Base-by-base conservation (phyloP, 2,113 vertebrate genomes). In the Passer montanus region DNA sequence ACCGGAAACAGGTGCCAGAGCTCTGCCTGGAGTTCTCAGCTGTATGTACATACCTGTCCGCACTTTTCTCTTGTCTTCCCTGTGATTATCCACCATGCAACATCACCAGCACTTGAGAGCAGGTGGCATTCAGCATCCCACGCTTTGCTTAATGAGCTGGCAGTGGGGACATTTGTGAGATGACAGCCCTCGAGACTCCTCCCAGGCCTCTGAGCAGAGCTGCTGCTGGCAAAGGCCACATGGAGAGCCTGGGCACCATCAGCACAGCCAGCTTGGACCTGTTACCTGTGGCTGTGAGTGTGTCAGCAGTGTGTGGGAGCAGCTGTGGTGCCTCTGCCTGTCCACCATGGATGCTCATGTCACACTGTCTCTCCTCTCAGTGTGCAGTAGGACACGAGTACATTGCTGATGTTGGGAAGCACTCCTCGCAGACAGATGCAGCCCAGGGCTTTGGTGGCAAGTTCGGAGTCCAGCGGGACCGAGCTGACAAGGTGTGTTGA, bases 371-470 rank as follows among this genome's bases (percentile, higher is more conserved):
- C 92, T 90, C 89, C 92, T 31, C 81, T 72, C 97, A 99, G 99
- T 98, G 89, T 11, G 99, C 99, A 0, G 35, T 99, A 96, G 99
- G 99, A n/a, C 98, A 99, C 1, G 97, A 98, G 49, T 99, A 99
- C 2, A 80, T 99, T 5, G 98, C 99, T 2, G 96, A 98, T 8
- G 98, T 99, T 1, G 98, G 98, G 59, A 98, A 99, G 78, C 99
- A 99, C 96, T 99, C 99, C 3, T 99, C 99, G 3, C 99, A 99
- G 97, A 99, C 98, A 0, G 99, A 99, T 31, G 99, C 98, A 6
- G 98, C 99, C 2, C 97, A 95, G 85, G 99, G 99, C 13, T 99
- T 99, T 44, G 99, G 99, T 0, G 99, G 99, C 9, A 99, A 99
- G 94, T 99, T 97, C 0, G 99, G 99, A 18, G 98, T 99, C 23